Conservation (phyloP, 1,140 invertebrate species). For the Lepidotrigona ventralis region DNA sequence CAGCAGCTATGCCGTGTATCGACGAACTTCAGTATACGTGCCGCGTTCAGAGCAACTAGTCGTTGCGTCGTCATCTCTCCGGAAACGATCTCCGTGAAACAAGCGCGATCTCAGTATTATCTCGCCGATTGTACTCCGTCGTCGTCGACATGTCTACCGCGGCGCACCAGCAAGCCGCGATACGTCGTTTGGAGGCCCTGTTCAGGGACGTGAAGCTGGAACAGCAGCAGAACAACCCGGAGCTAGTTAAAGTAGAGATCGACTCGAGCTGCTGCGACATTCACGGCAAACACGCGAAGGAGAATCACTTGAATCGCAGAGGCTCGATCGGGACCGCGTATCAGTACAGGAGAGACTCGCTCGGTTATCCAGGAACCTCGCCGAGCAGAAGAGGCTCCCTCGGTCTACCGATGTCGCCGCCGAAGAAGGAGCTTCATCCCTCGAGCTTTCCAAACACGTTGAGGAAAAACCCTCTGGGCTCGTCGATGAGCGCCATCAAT, state of each 20-base stretch:
- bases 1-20: not conserved
- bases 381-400: slow-evolving; percentile 81
- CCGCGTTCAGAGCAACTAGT: not conserved
- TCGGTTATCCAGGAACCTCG: slow-evolving; percentile 55
- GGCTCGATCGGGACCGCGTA: slow-evolving; percentile 80
- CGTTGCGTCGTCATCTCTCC: not conserved
- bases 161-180: slow-evolving; percentile 83
- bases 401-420: slow-evolving; percentile 80
- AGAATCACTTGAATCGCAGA: slow-evolving; percentile 79
- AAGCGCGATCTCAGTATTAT: too few species aligned
- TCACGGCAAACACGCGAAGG: slow-evolving; percentile 84
- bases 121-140: not conserved
- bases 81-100: not conserved
- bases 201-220: slow-evolving; percentile 85
- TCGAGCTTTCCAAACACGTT: slow-evolving; percentile 85
- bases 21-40: not conserved
- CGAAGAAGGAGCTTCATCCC: slow-evolving; percentile 83
- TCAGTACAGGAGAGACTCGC: slow-evolving; percentile 65
- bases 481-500: slow-evolving; percentile 79
- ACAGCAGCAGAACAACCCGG: slow-evolving; percentile 72
- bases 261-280: slow-evolving; percentile 84
- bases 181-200: slow-evolving; percentile 86
- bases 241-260: slow-evolving; percentile 81
- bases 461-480: slow-evolving; percentile 81
- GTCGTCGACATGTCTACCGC: slow-evolving; percentile 76